Conservation (phyloP, 2,888 invertebrate genomes). For the Cephus pygmeus region DNA sequence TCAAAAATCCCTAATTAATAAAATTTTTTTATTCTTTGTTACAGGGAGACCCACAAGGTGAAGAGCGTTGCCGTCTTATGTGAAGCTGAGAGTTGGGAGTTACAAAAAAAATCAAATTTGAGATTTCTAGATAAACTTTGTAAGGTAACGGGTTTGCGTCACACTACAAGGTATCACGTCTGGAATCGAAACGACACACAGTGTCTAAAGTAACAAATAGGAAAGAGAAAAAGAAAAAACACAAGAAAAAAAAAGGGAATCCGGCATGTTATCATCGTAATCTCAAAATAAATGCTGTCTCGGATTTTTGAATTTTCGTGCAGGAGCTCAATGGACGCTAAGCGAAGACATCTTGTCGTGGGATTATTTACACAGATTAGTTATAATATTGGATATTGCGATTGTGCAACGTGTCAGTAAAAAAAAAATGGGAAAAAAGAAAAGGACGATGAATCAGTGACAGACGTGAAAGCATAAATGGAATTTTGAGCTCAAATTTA, state of each 20-base stretch:
- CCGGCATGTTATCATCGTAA: not conserved
- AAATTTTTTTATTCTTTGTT: conserved; percentile 47
- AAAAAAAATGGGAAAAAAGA: not conserved
- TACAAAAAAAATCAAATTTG: conserved; percentile 26
- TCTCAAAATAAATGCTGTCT: not conserved
- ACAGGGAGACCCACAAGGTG: conserved; percentile 66
- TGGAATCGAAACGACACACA: not conserved
- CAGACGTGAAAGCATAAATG: not conserved
- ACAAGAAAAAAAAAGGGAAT: not conserved
- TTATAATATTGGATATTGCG: not conserved
- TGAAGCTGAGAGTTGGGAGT: conserved; percentile 48
- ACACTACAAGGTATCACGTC: not conserved
- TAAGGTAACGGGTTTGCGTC: not conserved
- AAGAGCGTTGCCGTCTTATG: conserved; percentile 72
- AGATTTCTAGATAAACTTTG: conserved; percentile 2
- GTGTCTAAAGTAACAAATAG: not conserved
- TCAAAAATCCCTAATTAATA: not conserved
- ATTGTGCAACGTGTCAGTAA: not conserved
- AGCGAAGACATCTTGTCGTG: no score
- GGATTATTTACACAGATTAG: not conserved
- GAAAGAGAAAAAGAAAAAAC: not conserved
- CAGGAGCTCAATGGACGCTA: not conserved
- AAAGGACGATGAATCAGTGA: not conserved
- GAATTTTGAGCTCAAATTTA: not conserved
- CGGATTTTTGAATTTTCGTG: not conserved